Base-by-base conservation (phyloP, 2,113 vertebrate species). In the Meleagris gallopavo region DNA sequence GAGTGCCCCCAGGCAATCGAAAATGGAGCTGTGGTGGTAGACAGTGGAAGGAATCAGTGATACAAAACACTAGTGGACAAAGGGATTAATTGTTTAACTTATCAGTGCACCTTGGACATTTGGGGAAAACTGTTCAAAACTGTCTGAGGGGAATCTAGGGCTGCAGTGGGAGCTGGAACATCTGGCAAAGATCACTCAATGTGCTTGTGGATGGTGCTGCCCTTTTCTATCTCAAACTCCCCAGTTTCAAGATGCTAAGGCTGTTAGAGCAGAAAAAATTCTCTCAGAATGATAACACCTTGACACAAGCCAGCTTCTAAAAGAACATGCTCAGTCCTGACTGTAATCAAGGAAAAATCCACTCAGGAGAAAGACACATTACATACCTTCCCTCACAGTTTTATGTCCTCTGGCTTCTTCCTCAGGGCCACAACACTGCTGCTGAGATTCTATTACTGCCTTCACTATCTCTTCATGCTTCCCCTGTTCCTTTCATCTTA, bases 21-120 rank as follows among this genome's bases (percentile, higher is more conserved):
- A 27, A 82, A 17, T 1, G 0, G 43, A 43, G 40, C 61, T 54
- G 18, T 11, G 58, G n/a, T 48, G 55, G 74, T 1, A 45, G 78
- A 48, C 54, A 89, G 40, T 20, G 62, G 74, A 65, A 73, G 40
- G 52, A 85, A 89, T 79, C 58, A 58, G 36, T 75, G 57, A 13
- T 13, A 17, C 21, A n/a, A 46, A 3, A 78, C 66, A 76, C 85
- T 43, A 72, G 34, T 11, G 16, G 67, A 54, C 41, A 73, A 79
- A 48, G 8, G 54, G 81, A 92, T 94, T 88, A 81, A 94, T 82
- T 61, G 27, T n/a, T 80, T 66, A n/a, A 36, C 79, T 72, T 48
- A 38, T 45, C 77, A 55, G 29, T 6, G 52, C 75, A 61, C 34
- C 8, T 17, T 27, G 21, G 4, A 29, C 3, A 0, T 48, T 7